Evolutionary conservation across 2,113 vertebrate species (phyloP), one percentile per base, ranked within the genome.

Genomic region (Lepidothrix coronata): DNA sequence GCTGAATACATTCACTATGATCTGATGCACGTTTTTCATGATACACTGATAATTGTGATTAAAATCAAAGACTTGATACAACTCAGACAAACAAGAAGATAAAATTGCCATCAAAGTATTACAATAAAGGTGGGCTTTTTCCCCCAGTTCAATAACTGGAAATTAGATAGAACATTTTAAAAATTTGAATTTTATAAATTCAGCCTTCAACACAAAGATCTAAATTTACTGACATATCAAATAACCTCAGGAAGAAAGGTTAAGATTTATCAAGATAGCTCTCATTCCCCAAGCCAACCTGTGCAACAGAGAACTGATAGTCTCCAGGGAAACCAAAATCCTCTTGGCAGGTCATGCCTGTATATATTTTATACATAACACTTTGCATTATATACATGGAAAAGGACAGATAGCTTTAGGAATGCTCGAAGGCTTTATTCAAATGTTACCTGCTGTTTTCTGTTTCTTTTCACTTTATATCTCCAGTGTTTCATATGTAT

Each of bases 261-360:
- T 76, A 92, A 57, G 62, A 89, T 95, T 91, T 93, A 94, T 82
- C 92, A 89, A 91, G 95, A 93, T 89, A 68, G 44, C 49, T 94
- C 25, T 81, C 84, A 91, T 12, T 80, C 61, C 62, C 41, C 68
- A 81, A 89, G 79, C 44, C 80, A 95, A 65, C 76, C 80, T 31
- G 2, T 89, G 79, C 79, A 92, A 96, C 31, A 61, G 72, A 93
- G 88, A 94, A 81, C 71, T 46, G 93, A 91, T 61, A 95, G 96
- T 96, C 96, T 96, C 96, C 95, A 94, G 76, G 91, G 96, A 94
- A 96, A 95, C 95, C 70, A 94, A 93, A 95, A 95, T 96, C 88
- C 49, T 85, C 76, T 65, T 75, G 90, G 76, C 93, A 96, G 90
- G 89, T 94, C 80, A 72, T 39, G 96, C n/a, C 86, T 78, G 41